These are phyloP conservation scores for Tetrapedia diversipes DNA, from an alignment of 2,888 invertebrate genomes.

Conservation along the genomic window DNA sequence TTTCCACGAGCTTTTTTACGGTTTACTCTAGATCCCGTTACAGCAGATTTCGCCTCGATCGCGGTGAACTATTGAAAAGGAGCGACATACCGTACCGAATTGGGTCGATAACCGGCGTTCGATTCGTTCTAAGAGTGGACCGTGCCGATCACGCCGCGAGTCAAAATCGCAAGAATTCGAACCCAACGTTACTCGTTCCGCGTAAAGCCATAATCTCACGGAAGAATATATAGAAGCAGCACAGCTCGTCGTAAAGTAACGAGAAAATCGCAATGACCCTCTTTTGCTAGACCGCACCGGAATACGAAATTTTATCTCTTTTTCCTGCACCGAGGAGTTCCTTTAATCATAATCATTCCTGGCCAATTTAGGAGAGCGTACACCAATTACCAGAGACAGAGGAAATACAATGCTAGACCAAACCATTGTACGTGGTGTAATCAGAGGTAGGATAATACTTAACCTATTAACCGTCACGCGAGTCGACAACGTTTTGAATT, in stretches of 20 bases:
- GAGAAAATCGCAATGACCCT: constrained; percentile 3
- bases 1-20: constrained; percentile 63
- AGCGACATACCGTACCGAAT: constrained; percentile 67
- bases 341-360: not conserved
- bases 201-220: constrained; percentile 26
- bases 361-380: not conserved
- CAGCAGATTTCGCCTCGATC: constrained; percentile 65
- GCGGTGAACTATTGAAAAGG: constrained; percentile 56
- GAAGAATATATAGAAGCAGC: too few relatives aligned
- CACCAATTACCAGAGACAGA: not conserved
- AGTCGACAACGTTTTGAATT: too few relatives aligned
- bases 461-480: too few relatives aligned
- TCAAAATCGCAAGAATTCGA: constrained; percentile 36
- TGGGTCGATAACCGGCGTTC: constrained; percentile 66
- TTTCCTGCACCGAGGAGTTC: not conserved
- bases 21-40: constrained; percentile 77
- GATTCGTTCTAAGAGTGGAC: constrained; percentile 50
- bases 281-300: not conserved
- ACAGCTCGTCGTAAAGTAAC: not conserved
- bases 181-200: constrained; percentile 25
- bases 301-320: constrained; percentile 11
- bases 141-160: constrained; percentile 25
- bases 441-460: not conserved
- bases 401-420: not conserved
- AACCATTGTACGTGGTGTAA: not conserved